phyloP scores from a whole-genome alignment of 2,113 vertebrate genomes.

The Tursiops truncatus region DNA sequence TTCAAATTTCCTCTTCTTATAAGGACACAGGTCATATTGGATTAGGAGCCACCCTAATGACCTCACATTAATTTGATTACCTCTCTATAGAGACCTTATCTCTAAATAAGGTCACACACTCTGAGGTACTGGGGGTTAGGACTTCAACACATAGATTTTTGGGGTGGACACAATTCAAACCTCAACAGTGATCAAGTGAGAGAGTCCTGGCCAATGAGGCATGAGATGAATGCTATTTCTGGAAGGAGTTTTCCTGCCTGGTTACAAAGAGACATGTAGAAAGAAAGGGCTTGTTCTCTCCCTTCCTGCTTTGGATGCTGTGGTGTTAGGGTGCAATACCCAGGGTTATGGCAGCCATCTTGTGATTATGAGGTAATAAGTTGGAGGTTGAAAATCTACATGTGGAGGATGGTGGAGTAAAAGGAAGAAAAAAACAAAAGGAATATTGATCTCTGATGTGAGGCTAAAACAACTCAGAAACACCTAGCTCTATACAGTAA shows the following conservation, averaged over 20 bases:
- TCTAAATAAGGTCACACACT: background rate
- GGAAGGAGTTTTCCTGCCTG: background rate
- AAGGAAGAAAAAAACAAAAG: background rate
- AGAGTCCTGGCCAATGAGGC: background rate
- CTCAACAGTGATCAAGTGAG: background rate
- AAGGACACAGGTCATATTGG: background rate
- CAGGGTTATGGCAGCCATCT: background rate
- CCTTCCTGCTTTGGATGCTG: background rate
- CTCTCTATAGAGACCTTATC: background rate
- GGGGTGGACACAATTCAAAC: background rate
- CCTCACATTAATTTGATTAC: background rate
- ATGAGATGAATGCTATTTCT: background rate
- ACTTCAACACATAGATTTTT: background rate
- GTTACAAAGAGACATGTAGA: background rate
- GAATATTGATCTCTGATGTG: background rate
- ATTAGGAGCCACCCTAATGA: background rate
- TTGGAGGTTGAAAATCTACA: background rate
- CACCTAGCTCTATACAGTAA: background rate
- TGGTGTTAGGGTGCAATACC: background rate
- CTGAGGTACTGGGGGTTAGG: background rate
- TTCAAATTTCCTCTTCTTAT: background rate
- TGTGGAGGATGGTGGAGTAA: background rate
- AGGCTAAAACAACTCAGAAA: background rate
- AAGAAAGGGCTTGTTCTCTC: background rate
- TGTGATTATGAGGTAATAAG: background rate